phyloP scores from a whole-genome alignment of 2,113 vertebrate genomes.

The Barbus barbus region DNA sequence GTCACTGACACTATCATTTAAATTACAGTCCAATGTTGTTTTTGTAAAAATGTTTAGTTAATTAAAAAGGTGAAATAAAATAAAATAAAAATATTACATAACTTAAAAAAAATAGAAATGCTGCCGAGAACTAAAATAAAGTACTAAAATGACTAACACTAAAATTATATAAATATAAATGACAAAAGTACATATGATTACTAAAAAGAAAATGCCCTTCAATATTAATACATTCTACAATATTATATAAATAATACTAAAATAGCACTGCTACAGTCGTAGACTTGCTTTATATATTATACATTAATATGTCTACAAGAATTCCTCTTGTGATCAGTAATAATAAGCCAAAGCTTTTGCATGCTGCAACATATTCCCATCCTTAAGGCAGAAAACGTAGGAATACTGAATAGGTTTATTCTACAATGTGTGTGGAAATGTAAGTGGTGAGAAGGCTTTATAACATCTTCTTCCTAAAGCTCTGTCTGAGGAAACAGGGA shows the following conservation, averaged over 20 bases:
- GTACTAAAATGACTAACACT: too few relatives aligned
- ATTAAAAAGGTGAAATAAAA: neutral
- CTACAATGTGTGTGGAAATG: too few relatives aligned
- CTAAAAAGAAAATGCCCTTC: neutral
- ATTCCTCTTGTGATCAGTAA: slow-evolving; percentile 27
- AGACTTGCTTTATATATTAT: neutral
- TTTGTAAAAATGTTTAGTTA: too few relatives aligned
- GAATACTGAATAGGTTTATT: slow-evolving; percentile 11
- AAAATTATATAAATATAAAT: neutral
- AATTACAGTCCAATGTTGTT: neutral
- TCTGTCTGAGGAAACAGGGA: slow-evolving; percentile 51
- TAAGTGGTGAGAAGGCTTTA: neutral
- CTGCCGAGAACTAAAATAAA: neutral
- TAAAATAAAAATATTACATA: neutral
- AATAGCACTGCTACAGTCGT: neutral
- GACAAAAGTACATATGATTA: neutral
- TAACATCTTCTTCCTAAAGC: slow-evolving; percentile 24
- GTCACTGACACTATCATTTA: neutral
- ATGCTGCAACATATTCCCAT: slow-evolving; percentile 33
- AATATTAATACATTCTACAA: neutral
- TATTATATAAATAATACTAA: neutral
- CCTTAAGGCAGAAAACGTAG: slow-evolving; percentile 27
- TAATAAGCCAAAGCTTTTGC: neutral
- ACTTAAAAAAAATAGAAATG: neutral
- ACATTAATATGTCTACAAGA: neutral